Evolutionary conservation across 2,888 invertebrate genomes (phyloP), one percentile per base, ranked within the genome.

Genomic region (Subacronicta megacephala): DNA sequence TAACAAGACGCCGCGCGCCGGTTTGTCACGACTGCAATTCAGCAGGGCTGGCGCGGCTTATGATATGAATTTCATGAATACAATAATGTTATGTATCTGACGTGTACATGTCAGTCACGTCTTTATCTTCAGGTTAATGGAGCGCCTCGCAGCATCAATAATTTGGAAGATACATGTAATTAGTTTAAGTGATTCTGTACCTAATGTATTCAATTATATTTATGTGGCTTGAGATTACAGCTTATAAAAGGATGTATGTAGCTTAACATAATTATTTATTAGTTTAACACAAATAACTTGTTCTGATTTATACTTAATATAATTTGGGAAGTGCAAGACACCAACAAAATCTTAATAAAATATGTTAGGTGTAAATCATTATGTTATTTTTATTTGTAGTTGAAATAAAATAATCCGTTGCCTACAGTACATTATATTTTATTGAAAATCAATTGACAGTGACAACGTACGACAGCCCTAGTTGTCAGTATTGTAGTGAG

Each of bases 61-160:
- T 35, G 36, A 51, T 31, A 54, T 43, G 49, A 54, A 35, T 49
- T 38, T 38, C 65, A 65, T 57, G 56, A 70, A 70, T 64, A 56
- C 16, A 42, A 23, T 63, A 63, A 60, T 52, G 45, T 55, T 45
- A 63, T 46, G 56, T 69, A 64, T 51, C 12, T 41, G 65, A 40
- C 65, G 52, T 64, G 51, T 56, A 41, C 29, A 51, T 49, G 71
- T 66, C 65, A 64, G 71, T 31, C 65, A 64, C 65, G 71, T 66
- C 35, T 41, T 52, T 70, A 70, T 66, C 65, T 51, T 7, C 9
- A 18, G 16, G 42, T 51, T 45, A 46, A 69, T 69, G 38, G 36
- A 38, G 49, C 36, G 37, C 12, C 15, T 38, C 29, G 46, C 51
- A 33, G 62, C 72, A 46, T 62, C 64, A 51, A 47, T 57, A 52